Percentiles rank a stretch among this genome's conserved stretches.
These are phyloP conservation scores for Pica pica DNA, from an alignment of 2,113 vertebrate genomes.

Conservation along the genomic window DNA sequence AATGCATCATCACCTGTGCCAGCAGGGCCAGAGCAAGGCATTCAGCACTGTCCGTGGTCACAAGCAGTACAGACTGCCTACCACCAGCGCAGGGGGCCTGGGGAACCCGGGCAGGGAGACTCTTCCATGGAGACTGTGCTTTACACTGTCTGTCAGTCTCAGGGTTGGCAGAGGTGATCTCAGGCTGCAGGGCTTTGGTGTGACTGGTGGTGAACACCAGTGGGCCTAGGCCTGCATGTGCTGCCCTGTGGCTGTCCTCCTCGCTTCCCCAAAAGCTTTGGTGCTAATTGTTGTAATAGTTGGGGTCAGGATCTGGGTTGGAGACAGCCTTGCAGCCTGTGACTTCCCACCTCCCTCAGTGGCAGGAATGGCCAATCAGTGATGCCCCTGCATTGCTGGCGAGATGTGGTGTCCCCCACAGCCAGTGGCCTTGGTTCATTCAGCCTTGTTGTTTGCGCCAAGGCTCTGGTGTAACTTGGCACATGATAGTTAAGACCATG, in stretches of 20 bases:
- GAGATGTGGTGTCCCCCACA: rapidly evolving
- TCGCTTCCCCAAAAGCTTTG: neutral
- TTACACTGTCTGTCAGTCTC: neutral
- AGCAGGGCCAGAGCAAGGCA: neutral
- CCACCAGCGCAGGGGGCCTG: neutral
- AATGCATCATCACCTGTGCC: neutral
- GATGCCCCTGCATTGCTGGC: neutral
- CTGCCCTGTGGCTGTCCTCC: neutral
- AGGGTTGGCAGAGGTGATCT: neutral
- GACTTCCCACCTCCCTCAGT: neutral
- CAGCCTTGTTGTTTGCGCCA: neutral
- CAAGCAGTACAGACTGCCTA: neutral
- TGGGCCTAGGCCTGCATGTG: neutral
- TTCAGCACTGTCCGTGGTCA: neutral
- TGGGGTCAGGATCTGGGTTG: neutral
- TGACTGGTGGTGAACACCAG: neutral
- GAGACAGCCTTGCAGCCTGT: neutral
- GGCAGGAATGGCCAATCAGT: neutral
- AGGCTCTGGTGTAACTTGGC: neutral
- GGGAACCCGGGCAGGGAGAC: no score
- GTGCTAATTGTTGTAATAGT: neutral
- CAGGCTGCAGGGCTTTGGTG: neutral
- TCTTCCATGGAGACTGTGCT: rapidly evolving
- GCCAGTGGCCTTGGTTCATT: neutral
- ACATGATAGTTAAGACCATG: rapidly evolving